Base-by-base conservation (phyloP, 2,797 vertebrate genomes). In the Australoheros facetus region DNA sequence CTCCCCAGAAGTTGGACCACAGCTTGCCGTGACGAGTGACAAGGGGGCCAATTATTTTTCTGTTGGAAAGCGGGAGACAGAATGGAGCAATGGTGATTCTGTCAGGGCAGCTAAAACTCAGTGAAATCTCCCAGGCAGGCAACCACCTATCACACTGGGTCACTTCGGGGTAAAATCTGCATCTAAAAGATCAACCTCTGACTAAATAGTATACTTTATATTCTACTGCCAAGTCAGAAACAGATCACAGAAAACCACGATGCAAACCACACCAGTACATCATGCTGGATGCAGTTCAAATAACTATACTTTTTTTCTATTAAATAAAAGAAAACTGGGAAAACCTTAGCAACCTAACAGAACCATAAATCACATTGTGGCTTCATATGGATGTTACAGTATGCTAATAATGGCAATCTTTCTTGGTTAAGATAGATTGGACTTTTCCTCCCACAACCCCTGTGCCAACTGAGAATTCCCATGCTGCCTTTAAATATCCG, bases 1-100 rank as follows among this genome's bases (percentile, higher is more conserved):
- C 96, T 88, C 98, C 98, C 98, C 98, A 99, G 93, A 99, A 99
- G 92, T 99, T 99, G 87, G 98, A 99, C 98, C 98, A 99, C 57
- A 99, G 94, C 88, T 99, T 99, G 81, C 97, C 94, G 72, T 99
- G 97, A 71, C 98, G 97, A 77, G 95, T 98, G 84, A 99, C 97
- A 3, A 99, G 97, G 0, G 98, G 98, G 70, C 96, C 97, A 93
- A 99, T 97, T 90, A 99, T 97, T 93, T 98, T 99, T 79, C 98
- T 99, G 93, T 82, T 71, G 72, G 70, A 75, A 90, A 87, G 81
- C 78, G 75, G 79, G 51, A 85, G 53, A 76, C 56, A 87, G 78
- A 80, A 71, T 56, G 42, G 60, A 79, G 84, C 88, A 77, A 77
- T 83, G 80, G 78, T 77, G 81, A 82, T 81, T 85, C 76, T 88